A percentile compares a stretch with the other conserved stretches of the same genome.
Evolutionary conservation across 2,888 invertebrate species (phyloP).

Genomic region (Andrena flavipes): DNA sequence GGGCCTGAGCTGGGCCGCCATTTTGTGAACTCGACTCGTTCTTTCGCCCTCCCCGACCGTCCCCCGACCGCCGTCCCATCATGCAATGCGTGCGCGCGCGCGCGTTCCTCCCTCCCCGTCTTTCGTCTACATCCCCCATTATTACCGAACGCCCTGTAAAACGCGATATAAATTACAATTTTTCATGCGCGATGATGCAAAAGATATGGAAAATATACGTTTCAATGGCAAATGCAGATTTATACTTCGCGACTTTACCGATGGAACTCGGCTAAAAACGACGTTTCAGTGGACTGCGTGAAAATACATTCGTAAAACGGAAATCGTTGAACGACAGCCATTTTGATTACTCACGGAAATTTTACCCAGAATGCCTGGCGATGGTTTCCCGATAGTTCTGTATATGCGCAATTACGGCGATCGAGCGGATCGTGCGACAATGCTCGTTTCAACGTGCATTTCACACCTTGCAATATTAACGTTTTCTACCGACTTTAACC

Average conservation of each 20-base stretch:
- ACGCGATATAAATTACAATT: slow-evolving; percentile 29
- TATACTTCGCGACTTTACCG: background rate
- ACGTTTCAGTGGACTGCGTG: slow-evolving; percentile 8
- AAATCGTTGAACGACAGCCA: slow-evolving; percentile 72
- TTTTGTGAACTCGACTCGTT: slow-evolving; percentile 83
- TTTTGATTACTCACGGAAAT: slow-evolving; percentile 75
- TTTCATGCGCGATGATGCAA: background rate
- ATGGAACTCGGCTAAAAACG: background rate
- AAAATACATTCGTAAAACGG: slow-evolving; percentile 57
- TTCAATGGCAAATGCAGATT: background rate
- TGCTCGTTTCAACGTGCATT: background rate
- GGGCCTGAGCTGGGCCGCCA: slow-evolving; percentile 82
- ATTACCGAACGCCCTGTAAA: slow-evolving; percentile 36
- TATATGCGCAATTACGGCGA: slow-evolving; percentile 63
- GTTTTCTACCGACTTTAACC: background rate
- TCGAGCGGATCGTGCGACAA: slow-evolving; percentile 11
- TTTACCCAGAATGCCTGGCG: slow-evolving; percentile 78
- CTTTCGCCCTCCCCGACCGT: slow-evolving; percentile 74
- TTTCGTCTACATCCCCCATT: slow-evolving; percentile 7
- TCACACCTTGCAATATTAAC: background rate
- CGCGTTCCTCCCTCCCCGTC: slow-evolving; percentile 35
- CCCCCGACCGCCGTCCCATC: slow-evolving; percentile 71
- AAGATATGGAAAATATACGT: slow-evolving; percentile 4
- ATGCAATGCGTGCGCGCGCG: slow-evolving; percentile 79
- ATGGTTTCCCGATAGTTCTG: slow-evolving; percentile 60